Evolutionary conservation across 2,888 invertebrate genomes (phyloP), one percentile per base, ranked within the genome.

Genomic region (Beris chalybata): DNA sequence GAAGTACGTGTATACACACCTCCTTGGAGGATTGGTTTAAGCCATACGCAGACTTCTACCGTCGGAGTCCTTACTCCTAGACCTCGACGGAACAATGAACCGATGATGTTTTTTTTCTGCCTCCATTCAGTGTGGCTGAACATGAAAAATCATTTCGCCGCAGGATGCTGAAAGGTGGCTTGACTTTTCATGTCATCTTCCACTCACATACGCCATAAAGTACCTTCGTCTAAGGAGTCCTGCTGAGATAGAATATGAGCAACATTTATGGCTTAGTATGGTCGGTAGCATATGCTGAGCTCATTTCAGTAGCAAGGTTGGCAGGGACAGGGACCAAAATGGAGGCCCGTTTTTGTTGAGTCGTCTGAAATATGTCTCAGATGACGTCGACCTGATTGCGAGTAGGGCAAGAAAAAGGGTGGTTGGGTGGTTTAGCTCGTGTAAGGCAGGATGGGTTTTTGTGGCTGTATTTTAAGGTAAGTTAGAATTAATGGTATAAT

Each of bases 111-210:
- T 29, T 30, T 31, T 29, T 29, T 22, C 9, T 31, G 11, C 44
- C 52, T 7, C 55, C 38, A 59, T 61, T 68, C 61, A 61, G 47
- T 65, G 52, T 48, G 52, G 48, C 58, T 68, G 61, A 65, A 68
- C 65, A 68, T 68, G 65, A 68, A 68, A 68, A 68, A 68, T 68
- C 67, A 65, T 68, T 68, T 59, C 56, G 55, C 61, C 64, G 65
- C 61, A 65, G 68, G 65, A 65, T 61, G 68, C 52, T 68, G 65
- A 68, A 68, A 65, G 65, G 65, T 65, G 57, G 61, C 61, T 61
- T 65, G 61, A 52, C 68, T 68, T 68, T 56, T 65, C 68, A 68
- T 61, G 65, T 65, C 68, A 68, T 68, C 68, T 61, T 53, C 65
- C 52, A 30, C 22, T 55, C 53, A 65, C 59, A 64, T 43, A 64